Percentiles rank a stretch among this genome's conserved stretches.
Evolutionary conservation across 1,140 invertebrate species (phyloP).

Genomic region (Tetramorium simillimum): DNA sequence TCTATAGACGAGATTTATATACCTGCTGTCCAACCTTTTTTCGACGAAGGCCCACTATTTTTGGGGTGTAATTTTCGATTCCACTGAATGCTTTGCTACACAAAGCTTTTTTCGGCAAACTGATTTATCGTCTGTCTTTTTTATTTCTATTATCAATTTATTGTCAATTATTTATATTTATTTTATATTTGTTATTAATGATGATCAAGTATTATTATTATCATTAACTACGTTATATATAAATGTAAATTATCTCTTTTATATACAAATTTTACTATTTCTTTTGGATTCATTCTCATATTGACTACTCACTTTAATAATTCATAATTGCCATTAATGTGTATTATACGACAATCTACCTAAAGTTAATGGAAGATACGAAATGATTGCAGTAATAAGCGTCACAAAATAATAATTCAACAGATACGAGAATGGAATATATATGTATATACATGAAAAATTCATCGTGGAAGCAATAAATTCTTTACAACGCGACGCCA

Average conservation of each 20-base stretch:
- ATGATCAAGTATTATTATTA: background rate
- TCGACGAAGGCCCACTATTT: background rate
- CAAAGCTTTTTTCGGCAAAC: slow-evolving; percentile 15
- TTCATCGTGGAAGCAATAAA: background rate
- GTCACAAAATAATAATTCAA: slow-evolving; percentile 19
- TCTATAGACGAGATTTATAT: slow-evolving; percentile 66
- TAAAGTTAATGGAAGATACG: too few relatives aligned
- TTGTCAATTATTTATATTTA: too few relatives aligned
- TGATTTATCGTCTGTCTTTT: background rate
- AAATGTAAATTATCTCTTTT: background rate
- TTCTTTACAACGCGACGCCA: slow-evolving; percentile 20
- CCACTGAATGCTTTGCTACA: background rate
- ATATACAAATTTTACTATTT: background rate
- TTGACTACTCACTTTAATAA: background rate
- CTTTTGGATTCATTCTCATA: background rate
- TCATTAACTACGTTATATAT: background rate
- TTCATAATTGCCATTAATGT: background rate
- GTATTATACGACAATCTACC: too few relatives aligned
- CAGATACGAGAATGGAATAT: background rate
- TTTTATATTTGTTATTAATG: background rate
- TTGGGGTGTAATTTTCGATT: background rate
- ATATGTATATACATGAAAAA: background rate
- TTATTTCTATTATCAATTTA: background rate
- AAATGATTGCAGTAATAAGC: too few relatives aligned
- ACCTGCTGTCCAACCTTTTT: slow-evolving; percentile 67